A percentile compares a stretch with the other conserved stretches of the same genome.
phyloP scores from a whole-genome alignment of 2,113 vertebrate species.

The Anoplopoma fimbria region DNA sequence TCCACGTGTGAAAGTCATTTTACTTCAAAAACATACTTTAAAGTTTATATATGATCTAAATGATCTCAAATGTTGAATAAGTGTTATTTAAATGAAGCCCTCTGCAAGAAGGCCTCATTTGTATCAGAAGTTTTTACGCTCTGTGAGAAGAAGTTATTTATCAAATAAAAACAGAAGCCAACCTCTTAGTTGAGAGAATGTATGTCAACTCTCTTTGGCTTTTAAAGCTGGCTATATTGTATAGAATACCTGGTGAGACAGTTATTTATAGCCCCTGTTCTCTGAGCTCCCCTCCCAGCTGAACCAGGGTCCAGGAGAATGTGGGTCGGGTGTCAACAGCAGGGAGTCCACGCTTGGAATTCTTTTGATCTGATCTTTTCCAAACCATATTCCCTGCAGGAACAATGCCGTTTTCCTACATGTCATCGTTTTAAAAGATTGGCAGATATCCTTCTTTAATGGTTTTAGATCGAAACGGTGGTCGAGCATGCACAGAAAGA shows the following conservation, averaged over 20 bases:
- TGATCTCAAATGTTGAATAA: neutral
- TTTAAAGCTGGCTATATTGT: constrained; percentile 57
- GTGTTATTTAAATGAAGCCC: neutral
- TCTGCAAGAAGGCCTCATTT: neutral
- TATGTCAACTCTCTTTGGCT: constrained; percentile 25
- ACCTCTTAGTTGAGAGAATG: constrained; percentile 31
- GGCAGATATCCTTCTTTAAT: constrained; percentile 33
- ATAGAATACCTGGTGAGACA: constrained; percentile 74
- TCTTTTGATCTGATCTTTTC: constrained; percentile 73
- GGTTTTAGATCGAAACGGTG: neutral
- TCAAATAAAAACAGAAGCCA: constrained; percentile 27
- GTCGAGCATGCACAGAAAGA: neutral
- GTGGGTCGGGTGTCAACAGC: constrained; percentile 74
- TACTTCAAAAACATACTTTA: neutral
- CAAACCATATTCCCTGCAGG: constrained; percentile 31
- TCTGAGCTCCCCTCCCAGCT: constrained; percentile 61
- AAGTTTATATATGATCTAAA: constrained; percentile 1
- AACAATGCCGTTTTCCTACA: constrained; percentile 20
- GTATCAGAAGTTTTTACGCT: neutral
- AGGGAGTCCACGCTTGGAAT: constrained; percentile 74
- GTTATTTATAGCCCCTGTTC: constrained; percentile 74
- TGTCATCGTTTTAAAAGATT: constrained; percentile 11
- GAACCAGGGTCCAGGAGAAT: constrained; percentile 73
- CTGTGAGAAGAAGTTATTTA: constrained; percentile 5
- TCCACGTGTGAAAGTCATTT: neutral